phyloP scores from a whole-genome alignment of 2,797 vertebrate genomes.

The Lates japonicus region DNA sequence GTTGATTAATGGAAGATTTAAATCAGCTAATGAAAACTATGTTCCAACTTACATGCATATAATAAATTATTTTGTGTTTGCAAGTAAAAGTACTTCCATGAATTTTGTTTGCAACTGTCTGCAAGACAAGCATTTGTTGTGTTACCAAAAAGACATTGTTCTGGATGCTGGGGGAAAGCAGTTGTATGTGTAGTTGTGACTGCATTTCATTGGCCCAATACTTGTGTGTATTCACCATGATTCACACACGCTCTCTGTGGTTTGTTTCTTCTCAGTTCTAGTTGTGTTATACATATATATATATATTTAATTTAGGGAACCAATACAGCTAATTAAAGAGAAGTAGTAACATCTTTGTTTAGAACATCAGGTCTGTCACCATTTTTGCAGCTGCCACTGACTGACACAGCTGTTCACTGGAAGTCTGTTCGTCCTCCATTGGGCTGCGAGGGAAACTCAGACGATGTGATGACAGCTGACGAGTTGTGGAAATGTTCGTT shows the following conservation, averaged over 20 bases:
- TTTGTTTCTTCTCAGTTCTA: neutral
- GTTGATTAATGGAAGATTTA: neutral
- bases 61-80: conserved; percentile 5
- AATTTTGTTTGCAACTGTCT: neutral
- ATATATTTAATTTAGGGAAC: neutral
- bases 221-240: neutral
- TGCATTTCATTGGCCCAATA: neutral
- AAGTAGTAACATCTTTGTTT: neutral
- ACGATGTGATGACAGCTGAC: conserved; percentile 51
- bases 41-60: neutral
- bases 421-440: conserved; percentile 22
- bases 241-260: neutral
- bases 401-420: conserved; percentile 48
- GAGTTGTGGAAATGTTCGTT: conserved; percentile 35
- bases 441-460: conserved; percentile 19
- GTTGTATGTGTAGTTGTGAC: neutral
- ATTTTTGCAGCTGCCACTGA: conserved; percentile 33
- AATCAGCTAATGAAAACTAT: neutral
- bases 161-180: neutral
- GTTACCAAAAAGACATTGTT: neutral
- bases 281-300: too few species aligned
- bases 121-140: neutral
- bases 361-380: conserved; percentile 17
- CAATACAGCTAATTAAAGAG: neutral
- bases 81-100: neutral